Base-by-base conservation (phyloP, 2,797 vertebrate genomes). In the Odontamblyopus lacepedii region DNA sequence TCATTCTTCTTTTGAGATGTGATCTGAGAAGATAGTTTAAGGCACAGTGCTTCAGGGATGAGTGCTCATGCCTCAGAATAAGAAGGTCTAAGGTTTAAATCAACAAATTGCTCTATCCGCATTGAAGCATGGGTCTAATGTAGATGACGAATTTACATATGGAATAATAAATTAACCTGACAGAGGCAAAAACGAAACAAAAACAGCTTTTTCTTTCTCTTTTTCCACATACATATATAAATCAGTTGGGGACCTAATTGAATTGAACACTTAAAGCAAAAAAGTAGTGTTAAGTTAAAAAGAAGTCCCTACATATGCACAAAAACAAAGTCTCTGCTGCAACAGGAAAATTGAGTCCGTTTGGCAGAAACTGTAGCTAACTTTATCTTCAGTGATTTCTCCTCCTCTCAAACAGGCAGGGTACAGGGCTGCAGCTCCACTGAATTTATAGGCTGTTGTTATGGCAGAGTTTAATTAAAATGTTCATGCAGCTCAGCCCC, bases 391-490 rank as follows among this genome's bases (percentile, higher is more conserved):
- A 71, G 18, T 32, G 15, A 53, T 38, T 65, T 15, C 61, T 8
- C 11, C 72, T 41, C 63, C 55, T 19, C 27, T 68, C 2, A 1
- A 44, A 51, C 15, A 67, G 63, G 70, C 38, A 23, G 9, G 67
- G 50, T 53, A 2, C 11, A 62, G 23, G 78, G 70, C 69, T 16
- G 2, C 63, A 67, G 71, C 55, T 64, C 64, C 63, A 76, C 72
- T 70, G 82, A 70, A 91, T 92, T 93, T 92, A 84, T 83, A 64
- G 82, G 85, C 90, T 85, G 74, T 87, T 91, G 83, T 92, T 87
- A 82, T 82, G 73, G 91, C 83, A 87, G 80, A 80, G 72, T 91
- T 94, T 93, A 93, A 95, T 95, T 95, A 94, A 94, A 95, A 89
- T 88, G 86, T 83, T 89, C 75, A 27, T 71, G 88, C 89, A 86